Base-by-base conservation (phyloP, 2,113 vertebrate species). In the Perca flavescens region DNA sequence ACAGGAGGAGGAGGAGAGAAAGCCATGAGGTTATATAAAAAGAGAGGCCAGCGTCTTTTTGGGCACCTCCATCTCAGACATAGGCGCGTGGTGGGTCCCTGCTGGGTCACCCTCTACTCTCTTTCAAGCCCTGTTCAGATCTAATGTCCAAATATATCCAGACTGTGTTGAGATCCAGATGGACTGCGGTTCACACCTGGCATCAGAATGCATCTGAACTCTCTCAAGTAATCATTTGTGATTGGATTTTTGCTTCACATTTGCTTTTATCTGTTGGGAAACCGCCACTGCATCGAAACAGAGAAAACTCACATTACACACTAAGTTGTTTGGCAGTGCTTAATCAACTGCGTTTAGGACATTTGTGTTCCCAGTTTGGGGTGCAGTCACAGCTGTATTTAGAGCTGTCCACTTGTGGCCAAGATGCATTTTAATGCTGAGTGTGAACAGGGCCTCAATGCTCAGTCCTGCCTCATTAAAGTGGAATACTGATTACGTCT, bases 341-440 rank as follows among this genome's bases (percentile, higher is more conserved):
- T 60, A 80, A 89, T 79, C 60, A 70, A 22, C 75, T 52, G 31
- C 25, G 70, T 81, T 79, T 10, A 62, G 74, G 74, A 71, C 74
- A 67, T 81, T 58, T 71, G 77, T 15, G 21, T 69, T 34, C 56
- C 64, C 19, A 63, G 31, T 69, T 81, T 70, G 72, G 56, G 79
- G 56, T 78, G 82, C 86, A 82, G 40, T 66, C 75, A 78, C 76
- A 89, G 86, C 84, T 77, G 67, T 77, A 80, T 79, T 65, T 79
- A 63, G 63, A 88, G 74, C 67, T 67, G 69, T 77, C 77, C 77
- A 77, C 63, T 66, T 58, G 64, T 68, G 77, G 76, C 79, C 53
- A 57, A 74, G 73, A 87, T 80, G 83, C 82, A 89, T 90, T 93
- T 91, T 81, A 92, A 89, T 85, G 83, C 82, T 53, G 83, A 85